Base-by-base conservation (phyloP, 2,797 vertebrate genomes). In the Notolabrus celidotus region DNA sequence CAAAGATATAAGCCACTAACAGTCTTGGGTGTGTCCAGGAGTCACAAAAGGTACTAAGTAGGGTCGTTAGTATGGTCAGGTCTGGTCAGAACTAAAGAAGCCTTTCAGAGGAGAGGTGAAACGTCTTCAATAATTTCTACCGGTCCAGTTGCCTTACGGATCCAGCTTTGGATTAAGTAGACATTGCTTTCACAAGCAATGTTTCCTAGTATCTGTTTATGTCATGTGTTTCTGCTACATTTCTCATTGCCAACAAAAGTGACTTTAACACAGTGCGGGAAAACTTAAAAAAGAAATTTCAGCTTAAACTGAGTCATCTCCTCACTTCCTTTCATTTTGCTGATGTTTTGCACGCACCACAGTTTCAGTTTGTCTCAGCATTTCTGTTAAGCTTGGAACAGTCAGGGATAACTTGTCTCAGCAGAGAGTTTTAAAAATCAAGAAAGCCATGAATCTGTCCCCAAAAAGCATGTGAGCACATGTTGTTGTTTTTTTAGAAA, bases 281-380 rank as follows among this genome's bases (percentile, higher is more conserved):
- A 52, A 29, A 27, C 17, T 19, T 3, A 7, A 43, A 17, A n/a
- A 16, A 42, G 6, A 17, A 4, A 15, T 4, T 16, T 7, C 4
- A 41, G 17, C 1, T 31, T 31, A 4, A 80, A 79, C 52, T 52
- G 23, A 50, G 23, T 17, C 49, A 50, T 16, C 36, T 49, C 39
- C 71, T 64, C 33, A 20, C 69, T 67, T 69, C 63, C 57, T 67
- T 81, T 47, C 57, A 8, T 79, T 88, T 62, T 83, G 86, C 84
- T 86, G 79, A 89, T 78, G 74, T 77, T 85, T 85, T 33, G 29
- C 76, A 65, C 71, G 64, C 45, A 33, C 22, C 33, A 71, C 59
- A 77, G 29, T 83, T 85, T 84, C 71, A 73, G 68, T 69, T 73
- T 71, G 54, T 74, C 77, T 85, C 78, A 84, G 86, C 81, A 79